Conservation (phyloP, 2,113 vertebrate genomes). For the Bubo scandiacus region DNA sequence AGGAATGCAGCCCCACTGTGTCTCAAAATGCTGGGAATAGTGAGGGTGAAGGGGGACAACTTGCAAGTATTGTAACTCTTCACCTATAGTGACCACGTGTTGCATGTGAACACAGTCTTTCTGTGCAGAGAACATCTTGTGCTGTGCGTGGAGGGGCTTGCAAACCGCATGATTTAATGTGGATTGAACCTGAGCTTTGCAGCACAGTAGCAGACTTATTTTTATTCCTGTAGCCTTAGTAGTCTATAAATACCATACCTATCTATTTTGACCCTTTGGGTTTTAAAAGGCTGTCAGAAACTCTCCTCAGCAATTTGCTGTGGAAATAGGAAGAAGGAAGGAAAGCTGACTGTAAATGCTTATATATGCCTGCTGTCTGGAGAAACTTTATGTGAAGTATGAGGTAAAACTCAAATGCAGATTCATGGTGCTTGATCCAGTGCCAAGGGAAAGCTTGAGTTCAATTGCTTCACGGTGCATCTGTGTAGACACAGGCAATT, state of each 20-base stretch:
- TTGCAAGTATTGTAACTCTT: not conserved
- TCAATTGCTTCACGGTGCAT: not conserved
- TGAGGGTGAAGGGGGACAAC: not conserved
- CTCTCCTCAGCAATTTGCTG: not conserved
- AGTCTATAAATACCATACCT: not conserved
- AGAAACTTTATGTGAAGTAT: not conserved
- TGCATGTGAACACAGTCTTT: not conserved
- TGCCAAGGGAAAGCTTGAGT: conserved; percentile 16
- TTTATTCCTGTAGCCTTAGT: not conserved
- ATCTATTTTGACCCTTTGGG: not conserved
- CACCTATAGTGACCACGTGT: not conserved
- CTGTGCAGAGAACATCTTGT: not conserved
- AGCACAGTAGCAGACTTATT: not conserved
- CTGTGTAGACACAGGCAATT: conserved; percentile 36
- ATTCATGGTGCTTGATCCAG: conserved; percentile 20
- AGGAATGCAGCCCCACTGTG: not conserved
- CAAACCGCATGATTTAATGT: not conserved
- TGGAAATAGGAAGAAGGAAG: not conserved
- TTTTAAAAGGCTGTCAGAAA: not conserved
- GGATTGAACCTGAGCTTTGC: not conserved
- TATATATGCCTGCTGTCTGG: not conserved
- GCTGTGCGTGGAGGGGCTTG: not conserved
- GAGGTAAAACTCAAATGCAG: conserved; percentile 33
- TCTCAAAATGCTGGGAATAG: not conserved
- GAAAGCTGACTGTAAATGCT: not conserved